These are phyloP conservation scores for Sebastes steindachneri DNA, from an alignment of 2,797 vertebrate genomes.

Conservation along the genomic window DNA sequence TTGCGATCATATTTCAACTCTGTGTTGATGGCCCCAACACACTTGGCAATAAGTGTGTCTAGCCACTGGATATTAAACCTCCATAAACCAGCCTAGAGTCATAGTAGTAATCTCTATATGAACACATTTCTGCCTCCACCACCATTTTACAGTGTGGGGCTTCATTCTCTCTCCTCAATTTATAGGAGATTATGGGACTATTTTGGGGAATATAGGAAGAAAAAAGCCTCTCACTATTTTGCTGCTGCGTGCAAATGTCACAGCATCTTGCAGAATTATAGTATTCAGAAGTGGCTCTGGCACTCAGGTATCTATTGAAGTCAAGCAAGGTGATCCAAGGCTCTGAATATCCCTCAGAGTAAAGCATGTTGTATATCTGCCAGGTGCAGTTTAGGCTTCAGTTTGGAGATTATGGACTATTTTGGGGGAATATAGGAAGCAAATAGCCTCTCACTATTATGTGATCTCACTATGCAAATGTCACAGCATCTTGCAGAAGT, in stretches of 20 bases:
- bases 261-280: background rate
- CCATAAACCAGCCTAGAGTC: background rate
- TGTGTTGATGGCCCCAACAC: background rate
- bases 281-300: too few species aligned
- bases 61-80: background rate
- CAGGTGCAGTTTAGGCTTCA: too few species aligned
- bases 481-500: background rate
- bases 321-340: too few species aligned
- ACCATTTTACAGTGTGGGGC: conserved; percentile 52
- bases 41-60: background rate
- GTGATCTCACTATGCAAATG: too few species aligned
- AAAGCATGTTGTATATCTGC: background rate
- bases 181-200: background rate
- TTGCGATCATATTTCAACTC: background rate
- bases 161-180: conserved; percentile 12
- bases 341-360: background rate
- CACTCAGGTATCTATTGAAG: background rate
- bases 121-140: conserved; percentile 27
- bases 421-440: too few species aligned
- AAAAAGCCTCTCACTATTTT: background rate
- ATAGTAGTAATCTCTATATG: conserved; percentile 8
- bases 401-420: too few species aligned
- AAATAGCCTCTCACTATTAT: too few species aligned
- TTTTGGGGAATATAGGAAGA: conserved; percentile 12
- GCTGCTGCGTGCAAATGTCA: background rate